Evolutionary conservation across 2,113 vertebrate species (phyloP).

Genomic region (Carlito syrichta): DNA sequence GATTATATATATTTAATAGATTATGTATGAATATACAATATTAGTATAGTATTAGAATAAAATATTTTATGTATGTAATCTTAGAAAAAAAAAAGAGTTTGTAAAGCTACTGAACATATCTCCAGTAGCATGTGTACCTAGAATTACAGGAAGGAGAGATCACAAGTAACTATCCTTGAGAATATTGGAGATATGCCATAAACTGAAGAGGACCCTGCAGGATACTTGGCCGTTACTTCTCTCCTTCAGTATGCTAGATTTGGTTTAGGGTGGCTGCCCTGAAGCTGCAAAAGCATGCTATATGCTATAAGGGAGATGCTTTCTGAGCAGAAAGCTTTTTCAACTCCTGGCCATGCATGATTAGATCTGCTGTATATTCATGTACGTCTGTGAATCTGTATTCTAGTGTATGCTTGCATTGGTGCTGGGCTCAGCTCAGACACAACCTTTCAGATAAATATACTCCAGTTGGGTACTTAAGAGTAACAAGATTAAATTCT

Average conservation of each 20-base stretch:
- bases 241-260: neutral
- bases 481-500: slow-evolving; percentile 10
- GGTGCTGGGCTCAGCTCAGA: slow-evolving; percentile 25
- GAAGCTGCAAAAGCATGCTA: neutral
- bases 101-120: neutral
- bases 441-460: slow-evolving; percentile 11
- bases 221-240: neutral
- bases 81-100: neutral
- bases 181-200: neutral
- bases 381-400: neutral
- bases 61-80: neutral
- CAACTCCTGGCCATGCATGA: neutral
- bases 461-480: neutral
- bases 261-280: neutral
- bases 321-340: neutral
- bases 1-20: neutral
- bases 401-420: neutral
- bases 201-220: neutral
- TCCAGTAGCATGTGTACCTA: neutral
- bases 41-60: neutral
- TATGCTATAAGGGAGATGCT: neutral
- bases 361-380: neutral
- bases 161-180: neutral
- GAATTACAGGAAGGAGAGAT: neutral
- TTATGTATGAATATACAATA: neutral